These are phyloP conservation scores for Paelopatides confundens DNA, from an alignment of 53 echinoderm and acorn worm species.

Conservation along the genomic window DNA sequence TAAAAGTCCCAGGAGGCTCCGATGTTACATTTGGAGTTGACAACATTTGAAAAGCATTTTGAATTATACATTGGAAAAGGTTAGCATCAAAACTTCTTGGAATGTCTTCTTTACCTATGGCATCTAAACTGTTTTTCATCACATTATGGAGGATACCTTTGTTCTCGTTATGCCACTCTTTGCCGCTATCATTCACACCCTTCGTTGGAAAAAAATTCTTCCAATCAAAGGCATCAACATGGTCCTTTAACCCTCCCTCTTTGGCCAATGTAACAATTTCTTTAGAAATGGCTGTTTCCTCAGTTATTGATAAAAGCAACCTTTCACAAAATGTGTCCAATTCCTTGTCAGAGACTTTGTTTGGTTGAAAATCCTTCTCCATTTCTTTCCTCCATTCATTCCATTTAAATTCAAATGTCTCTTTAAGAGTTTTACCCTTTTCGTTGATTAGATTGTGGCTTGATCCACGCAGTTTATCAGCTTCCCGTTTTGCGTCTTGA, in stretches of 20 bases:
- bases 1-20: neutral
- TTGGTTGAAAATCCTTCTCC: neutral
- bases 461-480: no score
- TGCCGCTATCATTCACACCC: no score
- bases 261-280: neutral
- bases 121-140: neutral
- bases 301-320: neutral
- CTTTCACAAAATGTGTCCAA: neutral
- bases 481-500: no score
- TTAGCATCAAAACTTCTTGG: neutral
- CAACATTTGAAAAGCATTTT: neutral
- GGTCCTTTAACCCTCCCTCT: neutral
- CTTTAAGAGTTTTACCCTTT: neutral
- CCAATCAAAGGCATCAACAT: neutral
- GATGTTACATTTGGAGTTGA: neutral
- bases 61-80: neutral
- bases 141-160: neutral
- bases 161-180: neutral
- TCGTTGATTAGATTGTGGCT: no score
- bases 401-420: neutral
- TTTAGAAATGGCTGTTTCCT: neutral
- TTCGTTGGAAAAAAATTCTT: neutral
- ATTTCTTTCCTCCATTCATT: neutral
- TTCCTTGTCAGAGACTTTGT: neutral
- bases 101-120: neutral